phyloP scores from a whole-genome alignment of 2,888 invertebrate species.

The Lissonota sp. region DNA sequence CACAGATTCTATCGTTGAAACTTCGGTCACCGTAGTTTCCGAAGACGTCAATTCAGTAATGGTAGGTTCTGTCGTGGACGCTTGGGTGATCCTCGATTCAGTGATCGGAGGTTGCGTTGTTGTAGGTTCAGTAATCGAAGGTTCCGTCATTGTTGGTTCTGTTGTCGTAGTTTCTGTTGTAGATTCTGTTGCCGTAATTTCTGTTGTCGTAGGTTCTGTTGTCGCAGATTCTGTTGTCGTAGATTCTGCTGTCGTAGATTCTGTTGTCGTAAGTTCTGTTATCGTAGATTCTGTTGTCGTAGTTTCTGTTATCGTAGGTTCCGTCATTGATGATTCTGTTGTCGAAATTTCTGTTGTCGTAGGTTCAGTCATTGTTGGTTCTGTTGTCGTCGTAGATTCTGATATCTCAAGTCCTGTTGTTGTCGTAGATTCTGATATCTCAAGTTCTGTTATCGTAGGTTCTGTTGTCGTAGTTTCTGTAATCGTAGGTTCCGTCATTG shows the following conservation, averaged over 20 bases:
- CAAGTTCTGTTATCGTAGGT: constrained; percentile 20
- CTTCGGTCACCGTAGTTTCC: constrained; percentile 6
- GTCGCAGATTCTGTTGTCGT: constrained; percentile 42
- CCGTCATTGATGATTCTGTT: constrained; percentile 5
- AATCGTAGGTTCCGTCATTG: constrained; percentile 25
- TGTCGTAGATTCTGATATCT: too few species aligned
- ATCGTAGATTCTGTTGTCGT: constrained; percentile 24
- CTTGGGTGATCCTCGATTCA: constrained; percentile 28
- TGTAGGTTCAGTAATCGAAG: constrained; percentile 50
- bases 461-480: constrained; percentile 28
- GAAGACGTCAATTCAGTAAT: constrained; percentile 3
- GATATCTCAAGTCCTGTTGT: not conserved
- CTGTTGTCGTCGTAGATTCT: constrained; percentile 16
- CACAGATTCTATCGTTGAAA: not conserved
- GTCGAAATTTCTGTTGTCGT: constrained; percentile 3
- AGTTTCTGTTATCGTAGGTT: constrained; percentile 41
- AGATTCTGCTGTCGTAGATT: not conserved
- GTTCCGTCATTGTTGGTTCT: constrained; percentile 12
- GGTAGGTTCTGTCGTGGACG: not conserved
- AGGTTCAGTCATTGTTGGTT: not conserved
- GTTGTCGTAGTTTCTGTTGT: not conserved
- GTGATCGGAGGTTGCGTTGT: constrained; percentile 63
- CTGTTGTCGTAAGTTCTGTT: constrained; percentile 16
- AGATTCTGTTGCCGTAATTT: not conserved
- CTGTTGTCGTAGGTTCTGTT: constrained; percentile 7